phyloP scores from a whole-genome alignment of 2,113 vertebrate species.

The Tylochromis polylepis region DNA sequence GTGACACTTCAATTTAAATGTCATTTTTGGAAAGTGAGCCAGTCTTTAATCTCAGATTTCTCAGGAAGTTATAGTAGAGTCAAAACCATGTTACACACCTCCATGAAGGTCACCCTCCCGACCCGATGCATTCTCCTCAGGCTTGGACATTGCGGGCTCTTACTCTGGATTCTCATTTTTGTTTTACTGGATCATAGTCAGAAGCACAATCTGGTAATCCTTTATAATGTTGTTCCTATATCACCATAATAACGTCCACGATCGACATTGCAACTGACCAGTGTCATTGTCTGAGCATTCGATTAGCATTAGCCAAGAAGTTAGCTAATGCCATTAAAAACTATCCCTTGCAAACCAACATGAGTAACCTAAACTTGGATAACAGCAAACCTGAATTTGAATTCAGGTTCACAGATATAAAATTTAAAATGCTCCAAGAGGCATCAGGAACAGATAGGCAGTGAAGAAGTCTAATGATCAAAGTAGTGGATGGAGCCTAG shows the following conservation, averaged over 20 bases:
- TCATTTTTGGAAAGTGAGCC: not conserved
- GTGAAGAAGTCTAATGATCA: not conserved
- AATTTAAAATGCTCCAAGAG: not conserved
- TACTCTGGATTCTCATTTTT: not conserved
- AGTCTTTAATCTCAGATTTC: not conserved
- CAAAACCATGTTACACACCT: not conserved
- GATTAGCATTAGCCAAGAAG: not conserved
- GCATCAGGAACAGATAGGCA: not conserved
- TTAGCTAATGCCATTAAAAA: not conserved
- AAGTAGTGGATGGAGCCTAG: not conserved
- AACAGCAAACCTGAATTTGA: not conserved
- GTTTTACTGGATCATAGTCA: not conserved
- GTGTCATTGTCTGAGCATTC: not conserved
- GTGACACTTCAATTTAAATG: not conserved
- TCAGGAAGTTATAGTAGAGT: not conserved
- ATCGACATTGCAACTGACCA: not conserved
- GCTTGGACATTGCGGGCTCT: not conserved
- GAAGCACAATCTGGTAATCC: not conserved
- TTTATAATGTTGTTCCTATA: not conserved
- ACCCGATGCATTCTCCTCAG: not conserved
- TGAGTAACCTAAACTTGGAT: not conserved
- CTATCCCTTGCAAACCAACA: not conserved
- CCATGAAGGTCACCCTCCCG: not conserved
- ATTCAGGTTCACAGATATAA: not conserved
- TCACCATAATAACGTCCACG: not conserved